Evolutionary conservation across 2,113 vertebrate species (phyloP).

Genomic region (Bothrops jararaca): DNA sequence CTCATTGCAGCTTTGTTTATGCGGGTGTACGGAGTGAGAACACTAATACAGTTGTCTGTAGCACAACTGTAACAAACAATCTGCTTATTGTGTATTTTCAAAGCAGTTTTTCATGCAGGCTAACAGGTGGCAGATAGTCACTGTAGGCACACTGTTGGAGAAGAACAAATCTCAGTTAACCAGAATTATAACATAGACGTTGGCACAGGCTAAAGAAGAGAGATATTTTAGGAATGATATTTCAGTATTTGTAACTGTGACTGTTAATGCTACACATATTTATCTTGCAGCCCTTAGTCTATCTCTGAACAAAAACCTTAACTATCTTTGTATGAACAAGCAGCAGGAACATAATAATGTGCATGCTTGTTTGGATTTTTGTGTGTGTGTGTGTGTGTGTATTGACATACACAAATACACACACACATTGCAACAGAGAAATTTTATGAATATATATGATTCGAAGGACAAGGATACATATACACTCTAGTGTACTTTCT

Average conservation of each 20-base stretch:
- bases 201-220: slow-evolving; percentile 56
- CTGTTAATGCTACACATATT: not conserved
- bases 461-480: not conserved
- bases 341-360: slow-evolving; percentile 11
- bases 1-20: slow-evolving; percentile 52
- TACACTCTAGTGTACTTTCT: not conserved
- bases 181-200: slow-evolving; percentile 49
- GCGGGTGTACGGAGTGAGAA: slow-evolving; percentile 56
- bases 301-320: slow-evolving; percentile 24
- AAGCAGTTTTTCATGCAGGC: slow-evolving; percentile 56
- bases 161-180: slow-evolving; percentile 49
- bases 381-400: not conserved
- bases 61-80: slow-evolving; percentile 69
- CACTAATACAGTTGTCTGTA: slow-evolving; percentile 65
- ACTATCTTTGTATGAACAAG: slow-evolving; percentile 15
- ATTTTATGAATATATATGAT: not conserved
- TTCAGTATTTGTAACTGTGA: slow-evolving; percentile 35
- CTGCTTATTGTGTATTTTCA: slow-evolving; percentile 62
- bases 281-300: slow-evolving; percentile 55
- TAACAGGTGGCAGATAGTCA: slow-evolving; percentile 63
- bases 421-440: not conserved
- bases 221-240: slow-evolving; percentile 43
- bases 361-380: not conserved
- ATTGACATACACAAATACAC: not conserved
- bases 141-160: slow-evolving; percentile 50